Base-by-base conservation (phyloP, 2,113 vertebrate species). In the Apus apus region DNA sequence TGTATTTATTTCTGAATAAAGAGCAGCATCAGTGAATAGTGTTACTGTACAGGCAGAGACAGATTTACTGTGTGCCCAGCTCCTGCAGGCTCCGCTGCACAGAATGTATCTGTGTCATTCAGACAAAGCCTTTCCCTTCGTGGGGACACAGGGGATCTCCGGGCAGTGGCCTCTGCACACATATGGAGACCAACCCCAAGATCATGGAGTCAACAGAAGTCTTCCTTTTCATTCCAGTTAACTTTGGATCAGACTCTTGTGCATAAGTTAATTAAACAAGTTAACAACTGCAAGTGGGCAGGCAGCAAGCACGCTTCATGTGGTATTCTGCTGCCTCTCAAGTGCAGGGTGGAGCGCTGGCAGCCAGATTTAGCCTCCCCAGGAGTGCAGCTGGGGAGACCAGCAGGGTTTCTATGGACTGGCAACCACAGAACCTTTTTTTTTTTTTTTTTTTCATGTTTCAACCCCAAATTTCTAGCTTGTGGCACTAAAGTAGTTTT, bases 1-100 rank as follows among this genome's bases (percentile, higher is more conserved):
- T 91, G 73, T 88, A 74, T 90, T 94, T 93, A 73, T 80, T 93
- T 53, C 68, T 89, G 77, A 96, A 88, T 92, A 85, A 95, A 67
- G 83, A 92, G 73, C 83, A 84, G 83, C 76, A 78, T 25, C 86
- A 65, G 79, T 94, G 95, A 96, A 93, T 89, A 48, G 85, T 40
- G 74, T 57, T 81, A 87, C 85, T 95, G 85, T 96, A 92, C 19
- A 65, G 73, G 77, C 84, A 90, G 75, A 93, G 94, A 89, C 53
- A 89, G 87, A 94, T 93, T 80, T 87, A 72, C 83, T 90, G 90
- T 68, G 76, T 95, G 83, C 70, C 71, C 73, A 40, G 85, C 68
- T 96, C 90, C 88, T 74, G 78, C 91, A 77, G 82, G 87, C 90
- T 93, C 50, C 82, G 12, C 22, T 76, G 88, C 85, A 74, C 87